These are phyloP conservation scores for Synergus itoensis DNA, from an alignment of 2,888 invertebrate species.

Conservation along the genomic window DNA sequence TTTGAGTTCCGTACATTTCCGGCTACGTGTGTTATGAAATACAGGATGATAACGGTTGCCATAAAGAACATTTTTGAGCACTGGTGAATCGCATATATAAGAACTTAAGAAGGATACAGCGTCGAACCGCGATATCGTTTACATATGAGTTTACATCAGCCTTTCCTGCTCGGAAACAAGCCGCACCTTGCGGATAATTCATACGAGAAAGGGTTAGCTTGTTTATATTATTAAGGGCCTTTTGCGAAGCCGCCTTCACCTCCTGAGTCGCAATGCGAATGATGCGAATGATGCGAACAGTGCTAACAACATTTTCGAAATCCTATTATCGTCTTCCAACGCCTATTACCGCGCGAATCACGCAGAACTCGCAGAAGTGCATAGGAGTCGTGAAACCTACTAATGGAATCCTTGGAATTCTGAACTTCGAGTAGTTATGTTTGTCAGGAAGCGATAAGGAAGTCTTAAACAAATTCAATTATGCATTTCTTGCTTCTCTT, in stretches of 20 bases:
- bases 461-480: not conserved
- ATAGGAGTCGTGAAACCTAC: slow-evolving; percentile 45
- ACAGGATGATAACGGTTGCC: slow-evolving; percentile 20
- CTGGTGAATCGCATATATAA: not conserved
- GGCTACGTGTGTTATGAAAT: slow-evolving; percentile 15
- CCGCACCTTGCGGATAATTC: slow-evolving; percentile 57
- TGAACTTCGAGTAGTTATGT: not conserved
- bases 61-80: slow-evolving; percentile 30
- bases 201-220: slow-evolving; percentile 50
- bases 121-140: slow-evolving; percentile 12
- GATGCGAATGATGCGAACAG: slow-evolving; percentile 25
- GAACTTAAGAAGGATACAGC: not conserved
- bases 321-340: not conserved
- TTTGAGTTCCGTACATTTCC: slow-evolving; percentile 19
- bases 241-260: slow-evolving; percentile 53
- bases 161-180: slow-evolving; percentile 53
- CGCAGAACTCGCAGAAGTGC: slow-evolving; percentile 46
- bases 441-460: slow-evolving; percentile 14
- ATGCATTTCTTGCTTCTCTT: slow-evolving; percentile 8
- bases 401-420: slow-evolving; percentile 62
- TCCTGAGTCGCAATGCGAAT: slow-evolving; percentile 5
- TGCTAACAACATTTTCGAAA: slow-evolving; percentile 17
- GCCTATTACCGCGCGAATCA: slow-evolving; percentile 46
- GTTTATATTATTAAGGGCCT: slow-evolving; percentile 58
- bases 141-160: slow-evolving; percentile 41